These are phyloP conservation scores for Anguilla marmorata DNA, from an alignment of 2,797 vertebrate species.

Conservation along the genomic window DNA sequence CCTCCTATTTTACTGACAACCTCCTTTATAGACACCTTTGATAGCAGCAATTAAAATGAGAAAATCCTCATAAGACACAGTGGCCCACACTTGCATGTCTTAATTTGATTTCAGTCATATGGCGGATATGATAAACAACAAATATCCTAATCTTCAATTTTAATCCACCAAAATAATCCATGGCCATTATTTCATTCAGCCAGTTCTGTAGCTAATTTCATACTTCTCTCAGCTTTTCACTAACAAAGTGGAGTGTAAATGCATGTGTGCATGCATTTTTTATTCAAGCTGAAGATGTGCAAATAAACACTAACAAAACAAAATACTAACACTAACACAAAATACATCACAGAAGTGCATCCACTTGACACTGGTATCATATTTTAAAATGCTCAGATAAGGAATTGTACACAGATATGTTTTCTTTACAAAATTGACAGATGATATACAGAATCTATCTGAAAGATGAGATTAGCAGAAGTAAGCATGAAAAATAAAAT, in stretches of 20 bases:
- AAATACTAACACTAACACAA: background rate
- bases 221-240: background rate
- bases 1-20: background rate
- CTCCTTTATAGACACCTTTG: background rate
- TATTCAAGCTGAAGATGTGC: background rate
- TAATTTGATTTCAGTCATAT: background rate
- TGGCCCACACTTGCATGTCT: background rate
- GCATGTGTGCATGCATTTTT: background rate
- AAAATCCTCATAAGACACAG: background rate
- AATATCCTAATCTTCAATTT: background rate
- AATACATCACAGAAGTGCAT: background rate
- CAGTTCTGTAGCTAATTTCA: background rate
- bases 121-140: background rate
- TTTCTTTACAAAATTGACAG: background rate
- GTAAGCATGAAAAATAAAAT: too few species aligned
- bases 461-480: too few species aligned
- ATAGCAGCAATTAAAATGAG: background rate
- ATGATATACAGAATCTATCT: too few species aligned
- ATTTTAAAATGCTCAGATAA: background rate
- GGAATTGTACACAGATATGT: background rate
- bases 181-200: background rate
- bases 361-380: background rate
- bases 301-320: background rate
- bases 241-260: background rate
- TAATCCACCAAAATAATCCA: background rate